Conservation (phyloP, 2,888 invertebrate species). For the Archips crataeganus region DNA sequence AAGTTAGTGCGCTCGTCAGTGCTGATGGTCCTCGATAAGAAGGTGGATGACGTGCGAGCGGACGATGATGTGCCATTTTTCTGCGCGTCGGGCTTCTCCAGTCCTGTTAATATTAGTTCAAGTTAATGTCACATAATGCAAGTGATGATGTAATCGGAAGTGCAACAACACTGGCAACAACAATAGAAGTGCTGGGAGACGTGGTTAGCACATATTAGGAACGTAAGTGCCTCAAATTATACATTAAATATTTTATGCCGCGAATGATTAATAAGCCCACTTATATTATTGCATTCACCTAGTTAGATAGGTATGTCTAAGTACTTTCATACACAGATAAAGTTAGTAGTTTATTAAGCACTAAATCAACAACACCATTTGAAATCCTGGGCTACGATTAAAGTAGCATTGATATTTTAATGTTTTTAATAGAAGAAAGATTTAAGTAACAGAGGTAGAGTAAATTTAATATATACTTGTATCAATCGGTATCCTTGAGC, state of each 20-base stretch:
- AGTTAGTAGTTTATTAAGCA: constrained; percentile 21
- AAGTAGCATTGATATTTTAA: constrained; percentile 57
- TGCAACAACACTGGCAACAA: constrained; percentile 18
- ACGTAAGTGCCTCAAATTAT: constrained; percentile 2
- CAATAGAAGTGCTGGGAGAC: constrained; percentile 25
- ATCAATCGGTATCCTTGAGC: constrained; percentile 73
- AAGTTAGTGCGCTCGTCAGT: constrained; percentile 70
- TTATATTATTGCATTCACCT: not conserved
- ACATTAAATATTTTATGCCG: not conserved
- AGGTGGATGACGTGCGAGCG: constrained; percentile 75
- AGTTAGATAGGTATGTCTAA: not conserved
- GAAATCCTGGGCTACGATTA: constrained; percentile 56
- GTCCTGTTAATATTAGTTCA: constrained; percentile 74
- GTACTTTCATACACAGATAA: not conserved
- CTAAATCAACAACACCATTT: constrained; percentile 23
- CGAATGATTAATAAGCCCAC: constrained; percentile 22
- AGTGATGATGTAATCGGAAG: constrained; percentile 27
- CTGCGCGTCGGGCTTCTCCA: constrained; percentile 75
- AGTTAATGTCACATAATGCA: constrained; percentile 53
- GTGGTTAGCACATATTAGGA: constrained; percentile 31
- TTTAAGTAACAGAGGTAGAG: not conserved
- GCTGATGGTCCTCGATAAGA: constrained; percentile 78
- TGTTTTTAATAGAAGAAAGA: constrained; percentile 34
- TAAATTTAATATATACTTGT: constrained; percentile 75
- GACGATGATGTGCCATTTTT: constrained; percentile 73